Conservation (phyloP, 2,113 vertebrate genomes). For the Myotis lucifugus region DNA sequence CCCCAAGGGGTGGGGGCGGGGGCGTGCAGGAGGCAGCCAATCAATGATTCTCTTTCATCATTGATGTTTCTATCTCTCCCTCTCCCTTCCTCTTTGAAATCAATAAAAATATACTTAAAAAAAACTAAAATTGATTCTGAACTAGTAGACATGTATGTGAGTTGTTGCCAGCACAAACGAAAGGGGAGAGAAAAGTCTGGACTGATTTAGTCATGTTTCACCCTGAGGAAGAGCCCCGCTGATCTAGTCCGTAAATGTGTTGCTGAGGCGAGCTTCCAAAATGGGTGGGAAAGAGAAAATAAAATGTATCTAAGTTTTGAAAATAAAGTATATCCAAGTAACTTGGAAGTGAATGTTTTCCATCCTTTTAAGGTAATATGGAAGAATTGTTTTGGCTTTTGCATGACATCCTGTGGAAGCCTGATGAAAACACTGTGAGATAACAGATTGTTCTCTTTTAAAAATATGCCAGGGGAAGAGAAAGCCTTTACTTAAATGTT, state of each 20-base stretch:
- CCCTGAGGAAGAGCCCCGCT: background rate
- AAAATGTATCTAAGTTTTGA: conserved; percentile 11
- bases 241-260: background rate
- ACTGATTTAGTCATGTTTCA: background rate
- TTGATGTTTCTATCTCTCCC: no score
- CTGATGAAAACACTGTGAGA: conserved; percentile 2
- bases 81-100: no score
- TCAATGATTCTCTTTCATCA: no score
- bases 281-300: conserved; percentile 20
- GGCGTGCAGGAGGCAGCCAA: no score
- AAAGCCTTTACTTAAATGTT: background rate
- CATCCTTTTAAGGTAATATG: background rate
- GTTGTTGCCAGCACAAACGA: background rate
- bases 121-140: background rate
- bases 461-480: background rate
- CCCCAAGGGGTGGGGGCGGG: no score
- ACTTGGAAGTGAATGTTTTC: background rate
- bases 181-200: background rate
- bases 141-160: background rate
- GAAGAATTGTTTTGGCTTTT: conserved; percentile 28
- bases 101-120: background rate
- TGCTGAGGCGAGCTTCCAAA: conserved; percentile 17
- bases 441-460: background rate
- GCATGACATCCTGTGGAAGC: background rate
- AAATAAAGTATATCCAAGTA: conserved; percentile 18